Evolutionary conservation across 2,113 vertebrate species (phyloP).

Genomic region (Illadopsis cleaveri): DNA sequence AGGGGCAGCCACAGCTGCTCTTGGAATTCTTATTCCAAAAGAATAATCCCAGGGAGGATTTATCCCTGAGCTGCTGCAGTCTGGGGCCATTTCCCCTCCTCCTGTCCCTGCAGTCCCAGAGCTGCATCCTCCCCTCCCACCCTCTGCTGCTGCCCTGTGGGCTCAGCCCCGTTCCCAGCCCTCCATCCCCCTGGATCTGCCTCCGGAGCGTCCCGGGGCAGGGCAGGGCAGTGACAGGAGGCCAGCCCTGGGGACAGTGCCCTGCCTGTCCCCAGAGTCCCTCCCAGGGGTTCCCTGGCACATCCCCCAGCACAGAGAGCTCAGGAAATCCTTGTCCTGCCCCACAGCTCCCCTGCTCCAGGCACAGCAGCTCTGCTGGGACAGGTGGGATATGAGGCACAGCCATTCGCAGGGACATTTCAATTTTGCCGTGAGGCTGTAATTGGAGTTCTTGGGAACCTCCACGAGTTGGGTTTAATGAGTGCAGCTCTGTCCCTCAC

Average conservation of each 20-base stretch:
- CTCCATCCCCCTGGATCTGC: not conserved
- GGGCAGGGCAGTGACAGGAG: too few relatives aligned
- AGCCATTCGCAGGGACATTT: constrained; percentile 3
- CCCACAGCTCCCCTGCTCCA: not conserved
- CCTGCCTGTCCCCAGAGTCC: not conserved
- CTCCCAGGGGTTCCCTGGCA: too few relatives aligned
- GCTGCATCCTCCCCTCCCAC: not conserved
- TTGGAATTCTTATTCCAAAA: not conserved
- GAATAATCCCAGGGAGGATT: not conserved
- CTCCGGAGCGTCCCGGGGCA: too few relatives aligned
- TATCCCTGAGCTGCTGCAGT: not conserved
- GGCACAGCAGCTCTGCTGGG: not conserved
- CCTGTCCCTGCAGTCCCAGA: not conserved
- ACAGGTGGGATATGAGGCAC: not conserved
- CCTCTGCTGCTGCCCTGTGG: too few relatives aligned
- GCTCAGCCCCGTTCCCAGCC: not conserved
- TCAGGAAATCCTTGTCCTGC: not conserved
- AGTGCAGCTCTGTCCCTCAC: not conserved
- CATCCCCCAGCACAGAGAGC: too few relatives aligned
- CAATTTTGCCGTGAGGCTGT: constrained; percentile 42
- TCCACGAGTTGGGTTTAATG: constrained; percentile 51
- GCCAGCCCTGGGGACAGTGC: not conserved
- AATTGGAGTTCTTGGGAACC: constrained; percentile 47
- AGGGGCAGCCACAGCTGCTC: not conserved
- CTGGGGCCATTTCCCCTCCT: not conserved